Evolutionary conservation across 1,140 invertebrate genomes (phyloP).

Genomic region (Nixonia krombeini): DNA sequence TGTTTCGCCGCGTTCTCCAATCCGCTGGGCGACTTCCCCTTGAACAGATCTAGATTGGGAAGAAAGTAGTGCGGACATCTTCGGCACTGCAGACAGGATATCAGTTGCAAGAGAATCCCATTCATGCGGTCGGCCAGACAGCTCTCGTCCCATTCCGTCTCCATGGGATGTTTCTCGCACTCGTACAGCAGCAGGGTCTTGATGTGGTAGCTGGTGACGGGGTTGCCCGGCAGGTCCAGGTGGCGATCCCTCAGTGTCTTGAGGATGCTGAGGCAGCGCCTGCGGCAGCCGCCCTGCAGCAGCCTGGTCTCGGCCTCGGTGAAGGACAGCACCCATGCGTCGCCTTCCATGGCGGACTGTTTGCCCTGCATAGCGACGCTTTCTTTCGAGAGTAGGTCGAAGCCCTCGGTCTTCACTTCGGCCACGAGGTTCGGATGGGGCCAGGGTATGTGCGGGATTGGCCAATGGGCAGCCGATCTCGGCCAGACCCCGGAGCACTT

Average conservation of each 20-base stretch:
- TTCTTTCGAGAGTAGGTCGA: conserved; percentile 95
- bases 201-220: conserved; percentile 94
- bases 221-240: conserved; percentile 92
- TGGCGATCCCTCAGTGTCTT: conserved; percentile 96
- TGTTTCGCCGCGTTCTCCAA: conserved; percentile 93
- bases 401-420: conserved; percentile 97
- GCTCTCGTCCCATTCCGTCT: conserved; percentile 96
- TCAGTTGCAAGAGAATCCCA: conserved; percentile 95
- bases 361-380: conserved; percentile 89
- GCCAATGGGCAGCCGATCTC: conserved; percentile 93
- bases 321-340: conserved; percentile 97
- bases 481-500: conserved; percentile 97
- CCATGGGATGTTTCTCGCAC: conserved; percentile 97
- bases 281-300: conserved; percentile 88
- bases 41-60: conserved; percentile 89
- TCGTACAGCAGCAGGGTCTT: conserved; percentile 96
- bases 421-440: conserved; percentile 94
- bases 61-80: conserved; percentile 94
- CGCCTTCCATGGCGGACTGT: conserved; percentile 96
- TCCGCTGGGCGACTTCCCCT: conserved; percentile 88
- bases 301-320: conserved; percentile 94
- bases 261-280: conserved; percentile 91
- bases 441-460: conserved; percentile 89
- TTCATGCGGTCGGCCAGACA: conserved; percentile 95
- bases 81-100: conserved; percentile 95